Evolutionary conservation across 2,113 vertebrate genomes (phyloP).

Genomic region (Procavia capensis): DNA sequence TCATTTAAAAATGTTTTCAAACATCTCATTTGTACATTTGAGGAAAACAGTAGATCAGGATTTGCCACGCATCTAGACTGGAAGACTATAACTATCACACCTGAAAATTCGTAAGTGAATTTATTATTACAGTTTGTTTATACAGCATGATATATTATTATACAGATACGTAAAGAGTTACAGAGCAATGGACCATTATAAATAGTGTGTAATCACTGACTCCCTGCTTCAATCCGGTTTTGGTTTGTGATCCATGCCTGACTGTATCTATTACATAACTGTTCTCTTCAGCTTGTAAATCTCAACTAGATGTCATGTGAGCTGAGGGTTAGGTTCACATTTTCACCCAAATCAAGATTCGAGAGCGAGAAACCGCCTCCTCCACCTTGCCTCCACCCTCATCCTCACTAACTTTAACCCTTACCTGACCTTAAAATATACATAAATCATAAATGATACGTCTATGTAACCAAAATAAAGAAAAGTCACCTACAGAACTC

Average conservation of each 20-base stretch:
- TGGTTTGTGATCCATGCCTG: constrained; percentile 66
- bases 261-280: constrained; percentile 71
- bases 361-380: background rate
- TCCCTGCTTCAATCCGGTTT: constrained; percentile 76
- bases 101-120: constrained; percentile 77
- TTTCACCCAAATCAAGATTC: background rate
- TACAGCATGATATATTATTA: constrained; percentile 75
- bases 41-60: constrained; percentile 78
- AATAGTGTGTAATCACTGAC: constrained; percentile 67
- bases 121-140: constrained; percentile 71
- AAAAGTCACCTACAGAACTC: background rate
- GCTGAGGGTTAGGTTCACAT: constrained; percentile 55
- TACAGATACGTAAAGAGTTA: constrained; percentile 76
- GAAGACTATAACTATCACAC: constrained; percentile 70
- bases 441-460: background rate
- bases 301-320: constrained; percentile 44
- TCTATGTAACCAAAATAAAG: background rate
- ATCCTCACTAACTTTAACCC: background rate
- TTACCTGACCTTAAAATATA: constrained; percentile 22
- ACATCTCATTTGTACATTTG: constrained; percentile 50
- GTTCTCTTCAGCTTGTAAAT: constrained; percentile 19
- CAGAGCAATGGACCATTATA: constrained; percentile 69
- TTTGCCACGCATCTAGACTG: constrained; percentile 64
- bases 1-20: constrained; percentile 80
- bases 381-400: background rate